Percentiles rank a stretch among this genome's conserved stretches.
phyloP scores from a whole-genome alignment of 2,888 invertebrate genomes.

The Stomorhina lunata region DNA sequence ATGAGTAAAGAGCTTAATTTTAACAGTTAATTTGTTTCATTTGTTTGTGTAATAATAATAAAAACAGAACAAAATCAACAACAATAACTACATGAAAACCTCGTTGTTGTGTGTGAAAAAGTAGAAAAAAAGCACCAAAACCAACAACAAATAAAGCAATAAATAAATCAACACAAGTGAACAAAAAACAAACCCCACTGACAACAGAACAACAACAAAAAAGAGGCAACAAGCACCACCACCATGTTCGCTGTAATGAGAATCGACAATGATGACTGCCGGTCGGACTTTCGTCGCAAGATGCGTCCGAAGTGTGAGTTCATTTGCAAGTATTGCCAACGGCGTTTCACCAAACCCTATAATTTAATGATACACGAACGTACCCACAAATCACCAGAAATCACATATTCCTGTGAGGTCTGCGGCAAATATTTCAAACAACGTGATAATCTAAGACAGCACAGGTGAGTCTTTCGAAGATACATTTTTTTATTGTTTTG shows the following conservation, averaged over 20 bases:
- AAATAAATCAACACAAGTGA: not conserved
- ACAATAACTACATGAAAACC: no score
- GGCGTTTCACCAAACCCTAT: conserved; percentile 98
- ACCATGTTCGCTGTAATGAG: conserved; percentile 95
- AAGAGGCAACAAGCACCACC: conserved; percentile 64
- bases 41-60: not conserved
- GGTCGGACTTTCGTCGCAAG: conserved; percentile 91
- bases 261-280: conserved; percentile 92
- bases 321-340: conserved; percentile 98
- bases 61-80: no score
- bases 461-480: conserved; percentile 89
- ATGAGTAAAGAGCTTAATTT: no score
- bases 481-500: no score
- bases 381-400: conserved; percentile 97
- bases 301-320: conserved; percentile 97
- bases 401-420: conserved; percentile 98
- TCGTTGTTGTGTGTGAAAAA: conserved; percentile 47
- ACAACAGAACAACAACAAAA: conserved; percentile 47
- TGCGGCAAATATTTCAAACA: conserved; percentile 98
- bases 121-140: conserved; percentile 21
- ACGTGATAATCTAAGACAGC: conserved; percentile 97
- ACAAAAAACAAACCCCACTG: conserved; percentile 5
- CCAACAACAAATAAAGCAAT: conserved; percentile 28
- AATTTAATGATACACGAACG: conserved; percentile 99
- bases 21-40: conserved; percentile 12